Conservation (phyloP, 2,113 vertebrate species). For the Paradoxurus hermaphroditus region DNA sequence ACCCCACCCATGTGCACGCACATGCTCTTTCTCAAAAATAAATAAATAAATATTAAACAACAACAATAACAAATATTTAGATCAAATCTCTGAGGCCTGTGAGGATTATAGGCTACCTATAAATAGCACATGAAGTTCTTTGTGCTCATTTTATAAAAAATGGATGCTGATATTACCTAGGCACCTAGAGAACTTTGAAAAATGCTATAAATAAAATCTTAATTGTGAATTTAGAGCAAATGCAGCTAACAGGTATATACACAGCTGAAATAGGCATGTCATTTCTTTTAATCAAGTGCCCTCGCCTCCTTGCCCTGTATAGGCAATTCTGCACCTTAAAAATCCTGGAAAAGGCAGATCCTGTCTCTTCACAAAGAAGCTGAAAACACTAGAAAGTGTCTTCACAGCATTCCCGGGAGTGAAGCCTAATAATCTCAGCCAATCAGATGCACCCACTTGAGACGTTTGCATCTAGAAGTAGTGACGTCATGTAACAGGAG, state of each 20-base stretch:
- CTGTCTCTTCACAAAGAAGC: not conserved
- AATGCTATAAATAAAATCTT: not conserved
- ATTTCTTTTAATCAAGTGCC: not conserved
- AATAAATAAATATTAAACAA: too few relatives aligned
- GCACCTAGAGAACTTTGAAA: not conserved
- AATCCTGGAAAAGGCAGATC: not conserved
- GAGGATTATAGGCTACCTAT: not conserved
- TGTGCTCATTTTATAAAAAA: not conserved
- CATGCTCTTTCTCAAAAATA: too few relatives aligned
- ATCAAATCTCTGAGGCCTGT: not conserved
- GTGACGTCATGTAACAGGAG: not conserved
- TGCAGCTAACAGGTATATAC: not conserved
- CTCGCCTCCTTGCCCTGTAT: not conserved
- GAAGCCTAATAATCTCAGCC: not conserved
- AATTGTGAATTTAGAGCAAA: constrained; percentile 16
- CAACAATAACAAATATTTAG: too few relatives aligned
- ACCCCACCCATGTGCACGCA: too few relatives aligned
- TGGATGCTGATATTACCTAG: not conserved
- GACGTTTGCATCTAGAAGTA: not conserved
- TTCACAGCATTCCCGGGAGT: not conserved
- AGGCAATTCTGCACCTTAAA: not conserved
- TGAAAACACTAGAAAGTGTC: not conserved
- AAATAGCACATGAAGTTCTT: not conserved
- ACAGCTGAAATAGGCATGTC: not conserved
- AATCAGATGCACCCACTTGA: not conserved